Percentiles rank a stretch among this genome's conserved stretches.
Conservation (phyloP, 2,113 vertebrate genomes). For the Pristiophorus japonicus region DNA sequence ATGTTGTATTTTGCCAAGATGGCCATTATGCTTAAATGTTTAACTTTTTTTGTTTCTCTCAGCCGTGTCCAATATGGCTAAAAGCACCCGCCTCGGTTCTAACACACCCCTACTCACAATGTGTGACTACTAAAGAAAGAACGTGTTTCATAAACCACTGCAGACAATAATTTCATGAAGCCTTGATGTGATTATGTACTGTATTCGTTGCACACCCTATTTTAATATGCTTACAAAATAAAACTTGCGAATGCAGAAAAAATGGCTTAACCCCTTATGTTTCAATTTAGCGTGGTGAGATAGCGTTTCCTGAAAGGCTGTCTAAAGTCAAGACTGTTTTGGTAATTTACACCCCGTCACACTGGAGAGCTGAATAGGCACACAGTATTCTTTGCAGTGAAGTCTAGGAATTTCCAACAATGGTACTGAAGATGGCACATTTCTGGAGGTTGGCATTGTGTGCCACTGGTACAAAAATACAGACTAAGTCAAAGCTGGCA, state of each 20-base stretch:
- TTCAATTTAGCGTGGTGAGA: neutral
- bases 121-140: neutral
- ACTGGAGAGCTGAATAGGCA: conserved; percentile 6
- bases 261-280: neutral
- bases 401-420: neutral
- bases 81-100: neutral
- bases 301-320: neutral
- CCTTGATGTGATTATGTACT: neutral
- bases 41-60: neutral
- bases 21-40: neutral
- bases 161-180: neutral
- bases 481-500: neutral
- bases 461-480: neutral
- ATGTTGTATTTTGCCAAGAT: neutral
- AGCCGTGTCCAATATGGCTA: neutral
- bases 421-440: neutral
- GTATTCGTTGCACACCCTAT: neutral
- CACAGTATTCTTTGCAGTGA: neutral
- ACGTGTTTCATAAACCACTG: conserved; percentile 4
- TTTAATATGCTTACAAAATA: conserved; percentile 6
- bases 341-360: neutral
- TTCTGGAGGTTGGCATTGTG: neutral
- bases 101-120: neutral
- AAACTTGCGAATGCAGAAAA: neutral
- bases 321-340: neutral